Evolutionary conservation across 2,113 vertebrate species (phyloP), one percentile per base, ranked within the genome.

Genomic region (Anthoscopus minutus): DNA sequence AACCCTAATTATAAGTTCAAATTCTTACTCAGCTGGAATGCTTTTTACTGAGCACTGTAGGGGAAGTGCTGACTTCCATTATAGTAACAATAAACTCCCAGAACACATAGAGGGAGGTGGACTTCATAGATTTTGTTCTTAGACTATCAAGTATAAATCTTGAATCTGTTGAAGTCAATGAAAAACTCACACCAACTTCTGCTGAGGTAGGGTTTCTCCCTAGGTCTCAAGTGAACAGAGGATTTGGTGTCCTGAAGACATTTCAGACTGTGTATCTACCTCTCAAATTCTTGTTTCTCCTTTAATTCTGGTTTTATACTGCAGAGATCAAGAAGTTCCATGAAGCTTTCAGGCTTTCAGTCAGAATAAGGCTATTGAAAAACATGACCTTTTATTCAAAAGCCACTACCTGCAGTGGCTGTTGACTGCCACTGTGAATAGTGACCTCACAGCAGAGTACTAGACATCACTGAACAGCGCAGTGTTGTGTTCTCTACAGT

Each of bases 341-440:
- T 83, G 65, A 94, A 93, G 93, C 96, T 96, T 97, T 94, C 69
- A 83, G 93, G 86, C 92, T 96, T 97, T 95, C 88, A 96, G 42
- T 86, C 65, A 93, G 94, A 96, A 90, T 79, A 65, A 92, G n/a
- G 53, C 88, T 96, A 88, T 97, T 95, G 95, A 96, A 96, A 97
- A 97, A 78, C 95, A 83, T 96, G 96, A 97, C 96, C 95, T 97
- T 97, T 97, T 94, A 90, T 93, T 97, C 72, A 94, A 96, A 96
- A 96, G 93, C 93, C 86, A 88, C 92, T 97, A 86, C 93, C 94
- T 94, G 95, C 95, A 92, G 96, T 95, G 94, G 93, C 82, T 96
- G 89, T 94, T 96, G 96, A 92, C 93, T 93, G 90, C 85, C 86
- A 96, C 88, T 95, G 95, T 96, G 92, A 95, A 88, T 86, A 33